Evolutionary conservation across 2,113 vertebrate genomes (phyloP), one percentile per base, ranked within the genome.

Genomic region (Mellivora capensis): DNA sequence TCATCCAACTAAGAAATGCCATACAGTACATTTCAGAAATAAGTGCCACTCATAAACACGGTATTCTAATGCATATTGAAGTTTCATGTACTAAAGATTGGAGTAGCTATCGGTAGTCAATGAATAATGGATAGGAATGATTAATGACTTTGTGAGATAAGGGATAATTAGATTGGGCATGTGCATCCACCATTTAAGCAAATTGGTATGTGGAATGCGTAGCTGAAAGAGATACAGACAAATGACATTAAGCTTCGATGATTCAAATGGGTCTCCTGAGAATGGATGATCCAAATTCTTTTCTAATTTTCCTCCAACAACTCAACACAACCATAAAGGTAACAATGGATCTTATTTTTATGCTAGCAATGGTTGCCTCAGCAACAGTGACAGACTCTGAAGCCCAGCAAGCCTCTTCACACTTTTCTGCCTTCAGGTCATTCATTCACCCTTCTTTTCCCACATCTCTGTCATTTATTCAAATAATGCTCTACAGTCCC

Each of bases 121-220:
- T 95, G 87, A 95, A 95, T 98, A 97, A 97, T 96, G 96, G 96
- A 95, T 90, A 82, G 77, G 15, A 96, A 95, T 98, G 95, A 98
- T 97, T 96, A 97, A 98, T 97, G 96, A 95, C 93, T 96, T 85
- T 81, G 57, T 92, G 95, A 97, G 94, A 96, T 96, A 96, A 97
- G 39, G 83, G 76, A 74, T 97, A 97, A 98, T 97, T 97, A 96
- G 76, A 95, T 97, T 97, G 97, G 97, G 96, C 98, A 97, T 96
- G 80, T 94, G 91, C 37, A 97, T 85, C 76, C 97, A 90, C 93
- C 83, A 96, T 98, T 98, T 98, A 97, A 97, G 92, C 84, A 96
- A 96, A 98, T 96, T 96, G 92, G 76, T 93, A 72, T 96, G 90
- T 97, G 84, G 64, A 94, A 93, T 85, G 72, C 71, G 74, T 72